Evolutionary conservation across 2,888 invertebrate species (phyloP), one percentile per base, ranked within the genome.

Genomic region (Branchinecta sandiegonensis): DNA sequence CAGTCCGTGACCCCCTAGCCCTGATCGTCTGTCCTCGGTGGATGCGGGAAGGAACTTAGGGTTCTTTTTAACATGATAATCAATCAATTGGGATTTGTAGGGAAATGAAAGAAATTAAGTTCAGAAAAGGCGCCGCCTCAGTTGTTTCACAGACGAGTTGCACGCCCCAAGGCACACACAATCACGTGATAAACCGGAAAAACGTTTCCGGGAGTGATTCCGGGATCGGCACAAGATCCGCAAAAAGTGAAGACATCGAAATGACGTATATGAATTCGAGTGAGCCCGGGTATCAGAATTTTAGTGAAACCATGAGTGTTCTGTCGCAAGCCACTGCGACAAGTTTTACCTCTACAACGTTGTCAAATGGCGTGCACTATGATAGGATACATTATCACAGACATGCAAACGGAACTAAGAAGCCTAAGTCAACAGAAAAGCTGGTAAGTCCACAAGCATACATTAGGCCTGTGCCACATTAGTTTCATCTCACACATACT

Each of bases 321-420:
- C 14, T 56, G 63, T 56, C 63, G 2, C 63, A 56, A 23, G 63
- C 14, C n/a, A 56, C 63, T 8, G n/a, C 63, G 23, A 17, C 63
- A 9, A 56, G 63, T 56, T 56, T 56, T 10, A 56, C 63, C 14
- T 56, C 63, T 17, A 56, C 23, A 23, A 56, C 63, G 63, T 56
- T 23, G 63, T 56, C 63, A 56, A 56, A 56, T 56, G 63, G 63
- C 10, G 63, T 56, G 23, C 63, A 56, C 23, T 56, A 56, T 56
- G 63, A 56, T 11, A 56, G 63, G 63, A 56, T 56, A 56, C 63
- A 56, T 56, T 56, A 56, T 56, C 63, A 56, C 23, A 56, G 63
- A 56, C 63, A 56, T 56, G 14, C 63, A 56, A 56, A 10, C 10
- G 63, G 63, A n/a, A 56, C n/a, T 56, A 56, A 56, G 23, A 56